Percentiles rank a stretch among this genome's conserved stretches.
These are phyloP conservation scores for Halyomorpha halys DNA, from an alignment of 1,140 invertebrate species.

Conservation along the genomic window DNA sequence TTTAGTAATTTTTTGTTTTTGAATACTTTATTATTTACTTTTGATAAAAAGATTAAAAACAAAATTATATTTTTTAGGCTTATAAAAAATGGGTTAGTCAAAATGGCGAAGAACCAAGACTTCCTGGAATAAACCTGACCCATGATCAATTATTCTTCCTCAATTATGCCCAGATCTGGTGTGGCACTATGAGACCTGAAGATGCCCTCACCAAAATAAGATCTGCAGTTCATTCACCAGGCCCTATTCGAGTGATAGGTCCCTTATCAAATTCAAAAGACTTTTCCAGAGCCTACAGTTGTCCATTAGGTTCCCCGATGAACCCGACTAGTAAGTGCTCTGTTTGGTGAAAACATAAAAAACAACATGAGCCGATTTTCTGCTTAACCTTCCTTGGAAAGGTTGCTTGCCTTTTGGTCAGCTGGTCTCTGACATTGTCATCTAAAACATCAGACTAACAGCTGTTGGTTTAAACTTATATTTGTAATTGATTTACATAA, in stretches of 20 bases:
- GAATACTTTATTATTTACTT: too few relatives aligned
- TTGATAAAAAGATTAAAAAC: too few relatives aligned
- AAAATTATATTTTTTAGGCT: constrained; percentile 42
- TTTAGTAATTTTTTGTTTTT: too few relatives aligned
- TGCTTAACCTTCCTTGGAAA: too few relatives aligned
- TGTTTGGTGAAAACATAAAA: constrained; percentile 64
- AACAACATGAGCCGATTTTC: neutral
- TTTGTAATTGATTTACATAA: too few relatives aligned
- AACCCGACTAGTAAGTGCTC: constrained; percentile 78
- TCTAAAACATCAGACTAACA: too few relatives aligned
- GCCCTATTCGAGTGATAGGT: constrained; percentile 80
- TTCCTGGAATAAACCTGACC: constrained; percentile 71
- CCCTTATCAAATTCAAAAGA: constrained; percentile 86
- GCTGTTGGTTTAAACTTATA: too few relatives aligned
- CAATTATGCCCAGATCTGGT: constrained; percentile 93
- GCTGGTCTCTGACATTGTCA: too few relatives aligned
- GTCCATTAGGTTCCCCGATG: constrained; percentile 71
- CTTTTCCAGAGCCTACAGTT: constrained; percentile 71
- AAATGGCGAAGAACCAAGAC: constrained; percentile 55
- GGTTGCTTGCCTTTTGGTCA: too few relatives aligned
- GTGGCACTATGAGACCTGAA: constrained; percentile 91
- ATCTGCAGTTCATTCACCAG: constrained; percentile 90
- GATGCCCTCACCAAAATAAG: constrained; percentile 88
- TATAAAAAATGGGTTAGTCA: constrained; percentile 66
- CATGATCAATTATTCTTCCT: constrained; percentile 83